Percentiles rank a stretch among this genome's conserved stretches.
Conservation (phyloP, 2,797 vertebrate genomes). For the Crocodylus rhombifer region DNA sequence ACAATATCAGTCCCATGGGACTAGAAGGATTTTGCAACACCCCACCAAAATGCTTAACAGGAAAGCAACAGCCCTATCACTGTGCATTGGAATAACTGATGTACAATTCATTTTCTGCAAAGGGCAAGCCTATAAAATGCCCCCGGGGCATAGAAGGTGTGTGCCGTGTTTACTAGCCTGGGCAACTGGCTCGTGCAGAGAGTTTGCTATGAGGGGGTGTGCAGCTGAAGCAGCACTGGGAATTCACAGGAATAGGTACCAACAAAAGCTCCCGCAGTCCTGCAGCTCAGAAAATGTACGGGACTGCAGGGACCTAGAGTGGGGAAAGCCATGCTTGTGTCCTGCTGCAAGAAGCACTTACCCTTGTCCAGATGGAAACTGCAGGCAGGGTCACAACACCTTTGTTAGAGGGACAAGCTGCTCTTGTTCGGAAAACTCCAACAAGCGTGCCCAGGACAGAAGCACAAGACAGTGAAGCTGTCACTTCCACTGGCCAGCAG, state of each 20-base stretch:
- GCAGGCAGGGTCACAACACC: no score
- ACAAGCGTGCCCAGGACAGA: neutral
- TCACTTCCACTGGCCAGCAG: neutral
- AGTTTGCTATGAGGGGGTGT: neutral
- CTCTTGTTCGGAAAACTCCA: neutral
- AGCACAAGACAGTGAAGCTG: neutral
- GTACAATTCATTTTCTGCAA: neutral
- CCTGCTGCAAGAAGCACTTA: no score
- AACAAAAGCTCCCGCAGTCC: neutral
- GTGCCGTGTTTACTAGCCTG: neutral
- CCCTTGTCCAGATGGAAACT: no score
- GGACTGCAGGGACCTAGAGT: neutral
- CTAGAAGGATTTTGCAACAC: constrained; percentile 40
- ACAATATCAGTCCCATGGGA: constrained; percentile 51
- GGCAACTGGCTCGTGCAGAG: neutral
- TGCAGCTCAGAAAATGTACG: neutral
- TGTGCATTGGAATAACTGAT: neutral
- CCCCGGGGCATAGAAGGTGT: rapidly evolving
- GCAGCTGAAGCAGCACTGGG: neutral
- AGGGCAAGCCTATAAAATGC: neutral
- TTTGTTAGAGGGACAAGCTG: no score
- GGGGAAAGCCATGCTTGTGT: neutral
- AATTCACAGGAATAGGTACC: neutral
- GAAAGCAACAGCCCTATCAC: constrained; percentile 22
- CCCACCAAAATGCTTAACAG: constrained; percentile 54